Base-by-base conservation (phyloP, 2,888 invertebrate species). In the Cyaniris semiargus region DNA sequence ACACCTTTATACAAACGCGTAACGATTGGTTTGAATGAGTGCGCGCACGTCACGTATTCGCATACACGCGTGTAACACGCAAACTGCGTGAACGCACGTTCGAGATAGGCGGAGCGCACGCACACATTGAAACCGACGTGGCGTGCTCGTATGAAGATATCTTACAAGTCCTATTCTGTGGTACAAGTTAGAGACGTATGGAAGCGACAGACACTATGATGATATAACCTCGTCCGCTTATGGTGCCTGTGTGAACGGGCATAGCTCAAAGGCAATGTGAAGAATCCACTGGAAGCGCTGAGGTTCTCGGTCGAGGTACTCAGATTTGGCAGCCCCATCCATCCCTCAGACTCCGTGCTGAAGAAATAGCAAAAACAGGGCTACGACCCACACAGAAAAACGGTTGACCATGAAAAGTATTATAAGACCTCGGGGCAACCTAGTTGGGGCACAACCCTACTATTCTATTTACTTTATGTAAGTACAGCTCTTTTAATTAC, bases 201-300 rank as follows among this genome's bases (percentile, higher is more conserved):
- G 81, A 84, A 84, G 79, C 83, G 83, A 79, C 82, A 82, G 66
- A 6, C 66, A 66, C 66, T 66, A 66, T 66, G 66, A 27, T 66
- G 23, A 60, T 66, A 27, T 66, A 66, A 97, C 97, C 97, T 97
- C 95, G 96, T 96, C 93, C 97, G 95, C 94, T 97, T 97, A 94
- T 97, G 97, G 88, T 96, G 96, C 85, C 95, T 95, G 93, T 95
- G 95, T 94, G 96, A 96, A 91, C 96, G 96, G 94, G 96, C 96
- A 94, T 96, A 96, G 93, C 96, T 96, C 93, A 97, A 94, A 86
- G 96, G 96, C 94, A 96, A 94, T 87, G 96, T 96, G 94, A 96
- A 96, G 93, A 96, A 95, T 83, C 95, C 95, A 85, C 95, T 95
- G 81, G 90, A 92, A 88, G 95, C 93, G 92, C 94, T 95, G 89